Evolutionary conservation across 2,113 vertebrate genomes (phyloP).

Genomic region (Excalfactoria chinensis): DNA sequence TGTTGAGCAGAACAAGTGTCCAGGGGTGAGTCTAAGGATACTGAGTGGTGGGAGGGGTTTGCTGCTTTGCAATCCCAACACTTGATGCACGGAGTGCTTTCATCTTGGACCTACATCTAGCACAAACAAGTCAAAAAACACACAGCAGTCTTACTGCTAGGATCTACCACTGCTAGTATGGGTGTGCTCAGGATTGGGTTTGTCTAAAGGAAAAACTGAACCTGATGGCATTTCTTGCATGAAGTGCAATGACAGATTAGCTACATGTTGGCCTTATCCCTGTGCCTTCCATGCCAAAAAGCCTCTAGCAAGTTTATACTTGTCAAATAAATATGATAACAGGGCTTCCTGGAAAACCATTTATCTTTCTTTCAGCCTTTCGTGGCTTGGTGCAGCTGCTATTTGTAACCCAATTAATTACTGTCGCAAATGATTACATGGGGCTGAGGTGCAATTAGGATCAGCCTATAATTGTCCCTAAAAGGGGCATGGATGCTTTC

Average conservation of each 20-base stretch:
- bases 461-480: neutral
- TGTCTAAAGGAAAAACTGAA: neutral
- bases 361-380: slow-evolving; percentile 9
- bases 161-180: too few relatives aligned
- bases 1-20: neutral
- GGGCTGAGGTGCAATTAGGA: neutral
- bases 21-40: neutral
- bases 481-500: neutral
- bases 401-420: slow-evolving; percentile 34
- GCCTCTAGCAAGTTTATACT: neutral
- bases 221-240: neutral
- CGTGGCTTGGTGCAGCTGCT: slow-evolving; percentile 23
- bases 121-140: neutral
- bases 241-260: neutral
- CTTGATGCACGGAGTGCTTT: neutral
- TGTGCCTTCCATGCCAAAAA: neutral
- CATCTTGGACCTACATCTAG: neutral
- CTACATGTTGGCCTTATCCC: neutral
- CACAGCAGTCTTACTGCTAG: neutral
- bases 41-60: neutral
- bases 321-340: neutral
- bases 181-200: neutral
- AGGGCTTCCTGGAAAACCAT: neutral
- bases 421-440: neutral
- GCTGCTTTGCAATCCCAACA: neutral